Evolutionary conservation across 2,888 invertebrate species (phyloP).

Genomic region (Siphonodentalium dalli): DNA sequence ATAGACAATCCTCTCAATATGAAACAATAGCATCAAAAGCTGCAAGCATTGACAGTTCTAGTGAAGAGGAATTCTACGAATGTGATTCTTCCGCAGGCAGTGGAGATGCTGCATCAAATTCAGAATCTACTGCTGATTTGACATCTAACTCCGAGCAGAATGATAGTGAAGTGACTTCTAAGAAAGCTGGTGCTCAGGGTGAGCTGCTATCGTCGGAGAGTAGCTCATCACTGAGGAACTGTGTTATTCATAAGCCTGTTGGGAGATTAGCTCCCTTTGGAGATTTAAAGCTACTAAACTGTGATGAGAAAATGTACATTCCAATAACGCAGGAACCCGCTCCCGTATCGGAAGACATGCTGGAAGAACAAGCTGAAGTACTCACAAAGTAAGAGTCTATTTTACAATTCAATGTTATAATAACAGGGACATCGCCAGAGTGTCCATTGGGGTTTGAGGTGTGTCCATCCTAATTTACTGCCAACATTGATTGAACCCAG

Average conservation of each 20-base stretch:
- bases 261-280: conserved; percentile 77
- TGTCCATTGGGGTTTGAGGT: no score
- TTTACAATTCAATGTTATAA: background rate
- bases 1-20: no score
- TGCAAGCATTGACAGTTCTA: conserved; percentile 24
- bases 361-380: conserved; percentile 91
- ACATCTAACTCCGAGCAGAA: conserved; percentile 2
- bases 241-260: conserved; percentile 68
- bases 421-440: no score
- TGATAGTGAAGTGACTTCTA: conserved; percentile 8
- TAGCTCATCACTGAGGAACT: conserved; percentile 40
- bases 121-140: conserved; percentile 13
- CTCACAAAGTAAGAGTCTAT: conserved; percentile 75
- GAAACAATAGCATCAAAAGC: no score
- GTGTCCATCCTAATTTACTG: no score
- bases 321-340: conserved; percentile 88
- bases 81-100: conserved; percentile 43
- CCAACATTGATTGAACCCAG: no score
- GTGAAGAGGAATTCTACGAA: conserved; percentile 62
- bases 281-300: conserved; percentile 72
- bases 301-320: conserved; percentile 78
- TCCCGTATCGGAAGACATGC: conserved; percentile 95
- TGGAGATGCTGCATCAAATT: conserved; percentile 24
- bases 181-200: conserved; percentile 21
- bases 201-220: conserved; percentile 19